Conservation (phyloP, 2,797 vertebrate genomes). For the Micropoecilia bifurca region DNA sequence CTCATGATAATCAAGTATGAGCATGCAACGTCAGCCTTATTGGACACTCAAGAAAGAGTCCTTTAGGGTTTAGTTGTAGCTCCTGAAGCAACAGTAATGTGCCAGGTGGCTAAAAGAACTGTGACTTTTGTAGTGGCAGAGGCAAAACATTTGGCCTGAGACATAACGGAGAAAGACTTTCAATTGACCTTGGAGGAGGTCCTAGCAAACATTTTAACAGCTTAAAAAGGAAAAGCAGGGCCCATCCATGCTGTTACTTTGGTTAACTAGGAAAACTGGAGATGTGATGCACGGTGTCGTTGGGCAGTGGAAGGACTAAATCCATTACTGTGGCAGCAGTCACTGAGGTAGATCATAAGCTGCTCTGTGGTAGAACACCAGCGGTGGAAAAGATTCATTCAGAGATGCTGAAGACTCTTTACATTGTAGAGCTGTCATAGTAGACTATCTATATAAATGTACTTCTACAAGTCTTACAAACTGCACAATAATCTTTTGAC, state of each 20-base stretch:
- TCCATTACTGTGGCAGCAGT: constrained; percentile 2
- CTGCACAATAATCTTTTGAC: not conserved
- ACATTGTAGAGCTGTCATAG: not conserved
- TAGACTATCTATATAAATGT: not conserved
- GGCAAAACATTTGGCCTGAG: not conserved
- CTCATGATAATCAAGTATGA: no score
- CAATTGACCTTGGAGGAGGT: not conserved
- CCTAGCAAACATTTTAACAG: not conserved
- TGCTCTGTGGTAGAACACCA: not conserved
- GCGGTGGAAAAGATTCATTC: not conserved
- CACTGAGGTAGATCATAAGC: not conserved
- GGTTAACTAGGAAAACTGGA: not conserved
- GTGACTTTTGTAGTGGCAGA: not conserved
- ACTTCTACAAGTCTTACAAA: not conserved
- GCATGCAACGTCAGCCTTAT: no score
- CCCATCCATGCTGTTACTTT: not conserved
- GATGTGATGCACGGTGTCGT: not conserved
- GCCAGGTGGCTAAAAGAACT: not conserved
- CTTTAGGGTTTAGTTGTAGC: not conserved
- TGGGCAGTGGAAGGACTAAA: not conserved
- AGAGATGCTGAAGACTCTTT: not conserved
- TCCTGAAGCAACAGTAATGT: not conserved
- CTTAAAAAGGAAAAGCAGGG: not conserved
- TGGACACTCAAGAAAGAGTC: no score
- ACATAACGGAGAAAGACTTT: not conserved